These are phyloP conservation scores for Willowsia nigromaculata DNA, from an alignment of 2,888 invertebrate genomes.

Conservation along the genomic window DNA sequence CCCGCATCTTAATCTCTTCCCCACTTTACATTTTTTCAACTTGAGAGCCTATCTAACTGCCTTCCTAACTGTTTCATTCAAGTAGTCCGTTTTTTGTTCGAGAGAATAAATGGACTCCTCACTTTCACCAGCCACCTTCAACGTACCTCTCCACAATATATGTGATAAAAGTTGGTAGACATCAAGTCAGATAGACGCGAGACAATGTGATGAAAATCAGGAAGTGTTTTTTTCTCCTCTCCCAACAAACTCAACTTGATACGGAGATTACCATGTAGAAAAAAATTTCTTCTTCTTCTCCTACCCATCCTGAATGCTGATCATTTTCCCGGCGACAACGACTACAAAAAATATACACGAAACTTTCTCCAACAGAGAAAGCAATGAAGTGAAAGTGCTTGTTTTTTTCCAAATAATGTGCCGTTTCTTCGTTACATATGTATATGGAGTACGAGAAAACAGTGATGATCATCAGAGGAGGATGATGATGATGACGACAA, in stretches of 20 bases:
- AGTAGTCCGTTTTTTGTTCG: too few relatives aligned
- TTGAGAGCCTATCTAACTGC: too few relatives aligned
- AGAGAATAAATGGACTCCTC: too few relatives aligned
- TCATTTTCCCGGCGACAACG: conserved; percentile 22
- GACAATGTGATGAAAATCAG: conserved; percentile 69
- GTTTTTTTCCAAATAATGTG: background rate
- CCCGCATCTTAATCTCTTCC: too few relatives aligned
- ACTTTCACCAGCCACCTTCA: too few relatives aligned
- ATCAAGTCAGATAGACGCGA: conserved; percentile 35
- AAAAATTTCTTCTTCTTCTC: too few relatives aligned
- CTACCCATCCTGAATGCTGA: conserved; percentile 51
- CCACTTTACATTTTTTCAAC: too few relatives aligned
- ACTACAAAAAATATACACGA: background rate
- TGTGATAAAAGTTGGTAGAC: background rate
- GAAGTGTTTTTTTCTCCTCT: conserved; percentile 57
- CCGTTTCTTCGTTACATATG: background rate
- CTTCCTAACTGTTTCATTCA: too few relatives aligned
- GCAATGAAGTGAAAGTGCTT: conserved; percentile 68
- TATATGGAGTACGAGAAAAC: background rate
- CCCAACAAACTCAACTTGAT: conserved; percentile 64
- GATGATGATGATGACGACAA: background rate
- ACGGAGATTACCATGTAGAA: conserved; percentile 62
- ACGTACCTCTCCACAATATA: too few relatives aligned
- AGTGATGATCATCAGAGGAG: background rate
- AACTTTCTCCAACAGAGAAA: background rate